Evolutionary conservation across 2,888 invertebrate genomes (phyloP).

Genomic region (Cordilura impudica): DNA sequence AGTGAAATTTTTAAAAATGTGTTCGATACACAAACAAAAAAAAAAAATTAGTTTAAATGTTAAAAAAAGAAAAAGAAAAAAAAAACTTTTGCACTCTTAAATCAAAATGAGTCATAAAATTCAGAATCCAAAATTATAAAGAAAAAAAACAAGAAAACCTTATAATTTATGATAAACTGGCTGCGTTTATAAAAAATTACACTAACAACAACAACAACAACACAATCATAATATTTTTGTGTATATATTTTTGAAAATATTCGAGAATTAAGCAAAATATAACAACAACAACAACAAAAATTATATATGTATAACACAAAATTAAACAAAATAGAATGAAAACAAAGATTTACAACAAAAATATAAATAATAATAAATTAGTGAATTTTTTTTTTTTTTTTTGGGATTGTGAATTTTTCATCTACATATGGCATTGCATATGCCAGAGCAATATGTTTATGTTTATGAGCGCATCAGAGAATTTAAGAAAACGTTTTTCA

Average conservation of each 20-base stretch:
- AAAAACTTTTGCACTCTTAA: not conserved
- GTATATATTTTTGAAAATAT: constrained; percentile 19
- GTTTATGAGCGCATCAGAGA: no score
- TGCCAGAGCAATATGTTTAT: no score
- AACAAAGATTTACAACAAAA: not conserved
- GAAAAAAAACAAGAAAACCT: not conserved
- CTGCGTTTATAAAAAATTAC: not conserved
- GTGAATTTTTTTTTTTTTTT: no score
- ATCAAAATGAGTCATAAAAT: constrained; percentile 17
- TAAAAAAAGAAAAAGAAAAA: constrained; percentile 1
- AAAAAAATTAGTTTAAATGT: constrained; percentile 1
- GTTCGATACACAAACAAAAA: not conserved
- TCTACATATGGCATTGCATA: no score
- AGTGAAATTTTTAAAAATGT: constrained; percentile 29
- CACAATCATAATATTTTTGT: not conserved
- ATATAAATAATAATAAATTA: no score
- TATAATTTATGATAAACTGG: not conserved
- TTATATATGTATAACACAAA: not conserved
- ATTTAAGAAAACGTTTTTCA: no score
- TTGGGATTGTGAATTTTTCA: no score
- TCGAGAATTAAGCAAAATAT: constrained; percentile 20
- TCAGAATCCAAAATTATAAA: not conserved
- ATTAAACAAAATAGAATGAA: not conserved
- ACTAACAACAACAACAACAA: not conserved
- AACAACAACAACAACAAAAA: not conserved